Percentiles rank a stretch among this genome's conserved stretches.
These are phyloP conservation scores for Troilus luridus DNA, from an alignment of 2,888 invertebrate species.

Conservation along the genomic window DNA sequence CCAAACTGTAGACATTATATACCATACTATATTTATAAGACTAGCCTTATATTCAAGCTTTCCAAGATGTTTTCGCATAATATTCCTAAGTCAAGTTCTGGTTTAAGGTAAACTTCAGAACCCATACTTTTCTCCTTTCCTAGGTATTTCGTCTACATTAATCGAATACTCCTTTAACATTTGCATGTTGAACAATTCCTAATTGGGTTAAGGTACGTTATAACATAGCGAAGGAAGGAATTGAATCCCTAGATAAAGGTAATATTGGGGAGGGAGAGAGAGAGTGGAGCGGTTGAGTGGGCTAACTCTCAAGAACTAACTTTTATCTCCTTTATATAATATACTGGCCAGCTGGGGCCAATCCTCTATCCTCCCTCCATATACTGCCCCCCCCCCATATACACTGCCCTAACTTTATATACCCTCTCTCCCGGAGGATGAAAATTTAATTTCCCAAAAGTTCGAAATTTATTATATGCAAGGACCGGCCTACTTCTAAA, in stretches of 20 bases:
- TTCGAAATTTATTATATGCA: not conserved
- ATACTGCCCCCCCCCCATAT: not conserved
- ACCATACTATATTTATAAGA: too few relatives aligned
- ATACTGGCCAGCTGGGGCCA: conserved; percentile 32
- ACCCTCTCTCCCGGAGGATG: not conserved
- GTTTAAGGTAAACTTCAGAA: too few relatives aligned
- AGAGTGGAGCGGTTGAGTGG: not conserved
- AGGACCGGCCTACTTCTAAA: not conserved
- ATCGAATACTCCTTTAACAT: not conserved
- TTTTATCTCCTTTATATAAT: conserved; percentile 50
- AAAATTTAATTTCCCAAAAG: conserved; percentile 33
- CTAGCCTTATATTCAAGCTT: too few relatives aligned
- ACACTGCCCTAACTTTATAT: conserved; percentile 10
- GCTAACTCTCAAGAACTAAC: conserved; percentile 29
- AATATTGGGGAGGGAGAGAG: not conserved
- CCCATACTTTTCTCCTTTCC: too few relatives aligned
- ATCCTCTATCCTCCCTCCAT: conserved; percentile 7
- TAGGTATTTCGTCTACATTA: too few relatives aligned
- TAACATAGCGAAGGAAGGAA: not conserved
- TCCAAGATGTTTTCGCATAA: too few relatives aligned
- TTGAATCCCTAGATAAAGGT: conserved; percentile 1
- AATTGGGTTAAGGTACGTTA: not conserved
- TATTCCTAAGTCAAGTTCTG: too few relatives aligned
- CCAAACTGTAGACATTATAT: too few relatives aligned
- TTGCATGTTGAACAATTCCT: not conserved